A percentile compares a stretch with the other conserved stretches of the same genome.
Evolutionary conservation across 2,888 invertebrate species (phyloP).

Genomic region (Acrobasis consociella): DNA sequence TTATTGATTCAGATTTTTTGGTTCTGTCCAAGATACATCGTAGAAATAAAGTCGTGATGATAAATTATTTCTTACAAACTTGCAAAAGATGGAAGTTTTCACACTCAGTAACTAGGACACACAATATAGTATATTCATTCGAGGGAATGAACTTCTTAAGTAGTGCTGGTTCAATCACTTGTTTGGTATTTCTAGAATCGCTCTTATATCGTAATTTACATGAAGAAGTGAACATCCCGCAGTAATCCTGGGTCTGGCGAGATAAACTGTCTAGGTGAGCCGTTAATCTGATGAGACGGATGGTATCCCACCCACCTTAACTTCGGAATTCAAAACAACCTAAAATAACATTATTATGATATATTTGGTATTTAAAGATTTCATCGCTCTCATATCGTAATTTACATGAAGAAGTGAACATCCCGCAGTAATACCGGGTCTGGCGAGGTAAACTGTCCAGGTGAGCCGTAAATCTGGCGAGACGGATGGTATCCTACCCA

Average conservation of each 20-base stretch:
- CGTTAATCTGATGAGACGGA: conserved; percentile 75
- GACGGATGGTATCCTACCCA: conserved; percentile 67
- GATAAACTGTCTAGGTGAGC: too few species aligned
- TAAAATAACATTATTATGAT: too few species aligned
- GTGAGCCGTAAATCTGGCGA: conserved; percentile 66
- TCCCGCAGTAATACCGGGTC: conserved; percentile 44
- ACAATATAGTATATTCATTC: not conserved
- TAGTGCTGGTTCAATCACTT: conserved; percentile 15
- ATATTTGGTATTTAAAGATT: too few species aligned
- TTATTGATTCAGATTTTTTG: too few species aligned
- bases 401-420: conserved; percentile 33
- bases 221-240: conserved; percentile 32
- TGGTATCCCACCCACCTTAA: conserved; percentile 56
- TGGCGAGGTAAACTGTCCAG: conserved; percentile 27
- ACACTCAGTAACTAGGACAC: too few species aligned
- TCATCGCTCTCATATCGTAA: not conserved
- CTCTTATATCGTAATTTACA: conserved; percentile 20
- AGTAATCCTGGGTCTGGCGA: conserved; percentile 47
- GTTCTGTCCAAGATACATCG: too few species aligned
- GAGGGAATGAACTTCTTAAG: conserved; percentile 20
- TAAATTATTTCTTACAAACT: too few species aligned
- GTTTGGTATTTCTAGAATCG: too few species aligned
- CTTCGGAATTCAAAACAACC: conserved; percentile 24
- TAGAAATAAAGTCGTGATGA: too few species aligned
- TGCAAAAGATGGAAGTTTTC: too few species aligned